Base-by-base conservation (phyloP, 2,113 vertebrate species). In the Hemiscyllium ocellatum region DNA sequence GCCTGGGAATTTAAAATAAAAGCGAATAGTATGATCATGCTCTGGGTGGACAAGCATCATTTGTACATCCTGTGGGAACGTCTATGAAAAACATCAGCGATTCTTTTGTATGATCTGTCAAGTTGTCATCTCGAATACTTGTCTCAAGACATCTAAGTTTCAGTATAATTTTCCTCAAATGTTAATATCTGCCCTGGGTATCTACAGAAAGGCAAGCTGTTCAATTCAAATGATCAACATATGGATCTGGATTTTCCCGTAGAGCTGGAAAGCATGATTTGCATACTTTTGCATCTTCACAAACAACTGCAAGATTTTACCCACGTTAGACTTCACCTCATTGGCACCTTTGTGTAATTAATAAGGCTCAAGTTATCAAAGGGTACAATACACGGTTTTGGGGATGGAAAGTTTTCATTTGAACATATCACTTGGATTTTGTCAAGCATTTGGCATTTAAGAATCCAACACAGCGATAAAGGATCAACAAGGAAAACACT, bases 1-100 rank as follows among this genome's bases (percentile, higher is more conserved):
- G 20, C 96, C 96, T 97, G 95, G 50, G 52, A 29, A 47, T 76
- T 72, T 26, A 50, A 33, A 37, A 22, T 66, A 33, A 66, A 37
- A 19, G 22, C 66, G 4, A 33, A 12, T 10, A 93, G 61, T 37
- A 37, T 93, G 61, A 66, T 68, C 66, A 66, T 22, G 61, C 19
- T 15, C 61, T 47, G 56, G 24, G 52, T n/a, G 61, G 89, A 61
- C 33, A 91, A 66, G 2, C 89, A 37, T 93, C 20, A 1, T 29
- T 83, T 83, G 7, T n/a, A 93, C 10, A 91, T 66, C 19, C 4
- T 6, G 10, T 20, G 8, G 61, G 7, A 8, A n/a, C 17, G 56
- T 65, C 29, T 15, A 19, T 65, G 13, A n/a, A 17, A 65, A 37
- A 65, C 20, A 37, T 19, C 37, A n/a, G 66, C 89, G 7, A 37